Evolutionary conservation across 2,797 vertebrate species (phyloP).

Genomic region (Pampus argenteus): DNA sequence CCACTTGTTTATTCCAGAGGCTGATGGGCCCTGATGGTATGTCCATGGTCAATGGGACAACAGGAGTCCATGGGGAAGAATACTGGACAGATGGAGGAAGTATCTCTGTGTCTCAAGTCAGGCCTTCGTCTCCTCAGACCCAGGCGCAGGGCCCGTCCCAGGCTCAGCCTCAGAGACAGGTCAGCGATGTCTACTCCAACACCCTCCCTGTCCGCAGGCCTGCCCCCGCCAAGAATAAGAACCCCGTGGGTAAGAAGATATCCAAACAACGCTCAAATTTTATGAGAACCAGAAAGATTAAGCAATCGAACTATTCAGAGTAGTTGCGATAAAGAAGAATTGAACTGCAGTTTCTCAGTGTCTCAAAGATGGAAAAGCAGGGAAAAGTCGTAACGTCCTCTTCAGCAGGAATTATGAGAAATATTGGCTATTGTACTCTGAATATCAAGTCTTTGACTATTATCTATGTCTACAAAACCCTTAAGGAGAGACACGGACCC

Average conservation of each 20-base stretch:
- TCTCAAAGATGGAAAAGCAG: background rate
- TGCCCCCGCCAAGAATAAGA: constrained; percentile 94
- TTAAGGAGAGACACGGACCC: constrained; percentile 95
- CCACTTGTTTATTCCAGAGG: constrained; percentile 82
- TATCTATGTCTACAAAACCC: constrained; percentile 9
- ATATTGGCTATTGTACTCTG: background rate
- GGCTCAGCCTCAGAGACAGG: constrained; percentile 91
- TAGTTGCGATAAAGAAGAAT: too few relatives aligned
- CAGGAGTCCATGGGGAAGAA: constrained; percentile 89
- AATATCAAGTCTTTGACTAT: background rate
- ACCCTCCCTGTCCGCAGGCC: constrained; percentile 98
- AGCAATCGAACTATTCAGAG: background rate
- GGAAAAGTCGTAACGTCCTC: background rate
- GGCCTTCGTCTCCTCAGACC: constrained; percentile 84
- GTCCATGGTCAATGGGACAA: constrained; percentile 93
- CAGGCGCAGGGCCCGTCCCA: constrained; percentile 82
- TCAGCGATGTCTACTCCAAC: constrained; percentile 98
- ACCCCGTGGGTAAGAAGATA: constrained; percentile 81
- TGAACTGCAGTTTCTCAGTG: background rate
- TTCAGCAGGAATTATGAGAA: background rate
- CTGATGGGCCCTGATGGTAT: constrained; percentile 94
- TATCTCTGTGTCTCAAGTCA: constrained; percentile 86
- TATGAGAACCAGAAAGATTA: constrained; percentile 1
- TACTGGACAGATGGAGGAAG: constrained; percentile 92
- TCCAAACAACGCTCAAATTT: background rate